These are phyloP conservation scores for Nephrocerus scutellatus DNA, from an alignment of 2,888 invertebrate genomes.

Conservation along the genomic window DNA sequence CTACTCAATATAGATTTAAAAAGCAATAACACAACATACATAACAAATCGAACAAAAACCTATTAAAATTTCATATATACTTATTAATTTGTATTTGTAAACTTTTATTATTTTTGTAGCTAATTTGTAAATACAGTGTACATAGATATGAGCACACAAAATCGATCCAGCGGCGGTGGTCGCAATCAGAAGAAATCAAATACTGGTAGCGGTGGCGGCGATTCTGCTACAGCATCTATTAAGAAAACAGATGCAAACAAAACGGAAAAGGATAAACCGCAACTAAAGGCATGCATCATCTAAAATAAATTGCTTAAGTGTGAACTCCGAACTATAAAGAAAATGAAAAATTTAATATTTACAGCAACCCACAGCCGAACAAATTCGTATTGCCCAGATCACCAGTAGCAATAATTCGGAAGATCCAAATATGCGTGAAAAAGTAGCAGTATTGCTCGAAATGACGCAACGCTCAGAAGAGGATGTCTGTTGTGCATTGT, in stretches of 20 bases:
- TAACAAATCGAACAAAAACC: too few species aligned
- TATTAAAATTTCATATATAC: conserved; percentile 20
- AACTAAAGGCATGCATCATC: conserved; percentile 47
- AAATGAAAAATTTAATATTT: too few species aligned
- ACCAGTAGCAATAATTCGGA: conserved; percentile 58
- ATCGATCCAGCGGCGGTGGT: conserved; percentile 44
- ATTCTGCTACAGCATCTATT: conserved; percentile 40
- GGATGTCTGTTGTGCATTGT: conserved; percentile 84
- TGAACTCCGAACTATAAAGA: too few species aligned
- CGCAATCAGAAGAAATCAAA: conserved; percentile 47
- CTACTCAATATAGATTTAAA: too few species aligned
- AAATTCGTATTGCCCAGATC: conserved; percentile 77
- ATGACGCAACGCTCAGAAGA: conserved; percentile 85
- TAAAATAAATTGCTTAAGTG: neutral
- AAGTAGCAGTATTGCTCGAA: conserved; percentile 79
- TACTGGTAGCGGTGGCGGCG: conserved; percentile 34
- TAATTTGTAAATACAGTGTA: conserved; percentile 49
- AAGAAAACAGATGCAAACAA: conserved; percentile 56
- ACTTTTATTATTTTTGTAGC: conserved; percentile 29
- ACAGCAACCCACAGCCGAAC: conserved; percentile 78
- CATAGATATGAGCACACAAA: conserved; percentile 50
- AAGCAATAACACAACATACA: too few species aligned
- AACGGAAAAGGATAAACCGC: conserved; percentile 55
- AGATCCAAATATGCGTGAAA: conserved; percentile 57
- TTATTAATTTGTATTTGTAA: too few species aligned